These are phyloP conservation scores for Axinella damicornis DNA, from an alignment of 37 sponge, comb jelly and placozoan genomes.

Conservation along the genomic window DNA sequence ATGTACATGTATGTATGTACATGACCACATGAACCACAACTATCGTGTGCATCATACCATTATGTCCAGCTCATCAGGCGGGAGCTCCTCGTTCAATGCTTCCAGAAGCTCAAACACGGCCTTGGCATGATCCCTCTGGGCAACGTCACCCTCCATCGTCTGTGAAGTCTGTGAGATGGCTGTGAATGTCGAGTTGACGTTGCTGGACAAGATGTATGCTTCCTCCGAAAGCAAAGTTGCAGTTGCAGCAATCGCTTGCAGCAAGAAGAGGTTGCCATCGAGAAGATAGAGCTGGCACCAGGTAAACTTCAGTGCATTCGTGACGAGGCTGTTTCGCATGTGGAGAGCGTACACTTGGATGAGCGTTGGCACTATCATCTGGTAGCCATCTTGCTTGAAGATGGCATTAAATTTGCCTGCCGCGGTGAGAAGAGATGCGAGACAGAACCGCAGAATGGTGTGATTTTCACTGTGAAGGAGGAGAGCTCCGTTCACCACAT, in stretches of 20 bases:
- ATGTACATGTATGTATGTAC: neutral
- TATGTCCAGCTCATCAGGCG: conserved; percentile 28
- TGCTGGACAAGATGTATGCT: conserved; percentile 23
- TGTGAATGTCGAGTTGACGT: conserved; percentile 8
- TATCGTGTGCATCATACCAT: conserved; percentile 27
- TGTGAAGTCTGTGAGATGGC: neutral
- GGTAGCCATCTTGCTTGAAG: conserved; percentile 54
- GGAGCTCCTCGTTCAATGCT: conserved; percentile 1
- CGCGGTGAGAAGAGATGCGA: conserved; percentile 46
- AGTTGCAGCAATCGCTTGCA: conserved; percentile 59
- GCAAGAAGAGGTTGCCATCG: conserved; percentile 45
- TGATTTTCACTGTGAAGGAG: conserved; percentile 75
- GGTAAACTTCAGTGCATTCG: conserved; percentile 45
- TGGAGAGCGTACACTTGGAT: conserved; percentile 79
- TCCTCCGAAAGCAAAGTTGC: conserved; percentile 46
- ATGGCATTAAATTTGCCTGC: conserved; percentile 52
- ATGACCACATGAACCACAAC: neutral
- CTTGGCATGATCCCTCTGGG: conserved; percentile 3
- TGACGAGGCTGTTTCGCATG: conserved; percentile 57
- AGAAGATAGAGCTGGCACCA: conserved; percentile 57
- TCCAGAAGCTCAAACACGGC: conserved; percentile 49
- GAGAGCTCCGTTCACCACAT: conserved; percentile 76
- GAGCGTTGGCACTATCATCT: conserved; percentile 61
- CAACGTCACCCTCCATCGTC: conserved; percentile 24
- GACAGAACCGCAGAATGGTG: conserved; percentile 48